These are phyloP conservation scores for Lasioglossum figueresi DNA, from an alignment of 2,888 invertebrate genomes.

Conservation along the genomic window DNA sequence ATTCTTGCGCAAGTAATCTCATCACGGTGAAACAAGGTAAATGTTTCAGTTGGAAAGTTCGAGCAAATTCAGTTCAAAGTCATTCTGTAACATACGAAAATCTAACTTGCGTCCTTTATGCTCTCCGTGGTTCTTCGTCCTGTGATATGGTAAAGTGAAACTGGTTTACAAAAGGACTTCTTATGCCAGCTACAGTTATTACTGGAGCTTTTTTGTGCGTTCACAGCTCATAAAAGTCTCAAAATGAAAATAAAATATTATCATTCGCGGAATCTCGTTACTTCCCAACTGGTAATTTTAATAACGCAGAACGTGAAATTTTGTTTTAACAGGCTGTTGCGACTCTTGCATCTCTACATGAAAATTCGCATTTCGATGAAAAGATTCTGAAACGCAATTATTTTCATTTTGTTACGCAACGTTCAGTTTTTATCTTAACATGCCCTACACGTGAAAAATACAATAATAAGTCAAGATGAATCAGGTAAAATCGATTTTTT, in stretches of 20 bases:
- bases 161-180: background rate
- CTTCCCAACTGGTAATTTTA: background rate
- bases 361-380: background rate
- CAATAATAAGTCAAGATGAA: background rate
- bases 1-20: slow-evolving; percentile 1
- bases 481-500: background rate
- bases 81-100: background rate
- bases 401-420: background rate
- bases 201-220: background rate
- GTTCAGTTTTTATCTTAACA: background rate
- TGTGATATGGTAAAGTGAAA: background rate
- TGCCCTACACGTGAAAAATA: background rate
- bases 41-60: slow-evolving; percentile 2
- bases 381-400: background rate
- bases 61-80: slow-evolving; percentile 1
- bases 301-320: background rate
- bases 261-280: background rate
- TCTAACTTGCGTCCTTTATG: background rate
- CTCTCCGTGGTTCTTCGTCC: background rate
- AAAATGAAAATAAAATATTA: background rate
- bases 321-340: background rate
- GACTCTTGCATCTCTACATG: background rate
- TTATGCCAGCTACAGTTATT: background rate
- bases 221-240: background rate
- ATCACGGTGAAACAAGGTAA: background rate